Evolutionary conservation across 2,113 vertebrate species (phyloP).

Genomic region (Hypocryptadius cinnamomeus): DNA sequence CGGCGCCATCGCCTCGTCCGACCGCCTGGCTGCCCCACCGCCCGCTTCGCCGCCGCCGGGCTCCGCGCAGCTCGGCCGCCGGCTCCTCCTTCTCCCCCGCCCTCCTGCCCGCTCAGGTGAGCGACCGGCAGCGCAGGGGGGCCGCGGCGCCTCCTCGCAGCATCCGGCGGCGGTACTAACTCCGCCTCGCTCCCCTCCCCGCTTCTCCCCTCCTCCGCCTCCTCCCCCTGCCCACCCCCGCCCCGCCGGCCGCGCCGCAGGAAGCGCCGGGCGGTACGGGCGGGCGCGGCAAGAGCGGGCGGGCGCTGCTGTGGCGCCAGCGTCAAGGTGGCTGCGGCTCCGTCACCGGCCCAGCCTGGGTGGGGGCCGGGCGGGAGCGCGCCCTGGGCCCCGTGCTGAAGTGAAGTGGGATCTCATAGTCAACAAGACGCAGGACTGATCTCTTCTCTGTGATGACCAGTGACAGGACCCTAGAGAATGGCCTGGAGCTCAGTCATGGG

Average conservation of each 20-base stretch:
- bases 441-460: neutral
- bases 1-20: neutral
- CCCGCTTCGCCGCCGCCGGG: neutral
- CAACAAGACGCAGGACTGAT: too few species aligned
- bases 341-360: neutral
- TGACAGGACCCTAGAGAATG: neutral
- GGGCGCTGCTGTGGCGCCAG: neutral
- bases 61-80: neutral
- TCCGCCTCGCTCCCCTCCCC: neutral
- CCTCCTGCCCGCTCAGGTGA: constrained; percentile 49
- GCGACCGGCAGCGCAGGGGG: neutral
- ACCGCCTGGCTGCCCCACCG: neutral
- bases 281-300: too few species aligned
- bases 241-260: neutral
- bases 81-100: constrained; percentile 25
- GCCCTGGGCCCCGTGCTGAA: neutral
- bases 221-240: neutral
- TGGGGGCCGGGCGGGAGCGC: neutral
- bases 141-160: neutral
- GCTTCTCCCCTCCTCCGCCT: neutral
- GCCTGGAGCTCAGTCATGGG: too few species aligned
- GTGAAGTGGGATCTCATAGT: neutral
- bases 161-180: constrained; percentile 1
- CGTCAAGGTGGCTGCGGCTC: neutral
- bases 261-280: neutral